Evolutionary conservation across 2,797 vertebrate genomes (phyloP).

Genomic region (Heterohyrax brucei): DNA sequence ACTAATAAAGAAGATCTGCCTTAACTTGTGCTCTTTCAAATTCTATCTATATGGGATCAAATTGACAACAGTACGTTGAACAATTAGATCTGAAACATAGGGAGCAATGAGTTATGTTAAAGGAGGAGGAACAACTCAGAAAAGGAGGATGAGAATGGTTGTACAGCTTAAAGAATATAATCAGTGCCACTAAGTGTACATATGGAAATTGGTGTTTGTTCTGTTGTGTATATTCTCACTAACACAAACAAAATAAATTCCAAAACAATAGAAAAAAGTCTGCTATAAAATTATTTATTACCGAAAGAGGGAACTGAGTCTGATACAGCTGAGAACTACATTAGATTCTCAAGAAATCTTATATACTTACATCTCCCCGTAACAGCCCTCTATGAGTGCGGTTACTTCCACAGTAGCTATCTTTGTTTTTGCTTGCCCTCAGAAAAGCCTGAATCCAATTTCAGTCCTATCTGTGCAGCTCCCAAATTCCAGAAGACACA

Average conservation of each 20-base stretch:
- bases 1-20: no score
- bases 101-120: not conserved
- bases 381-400: not conserved
- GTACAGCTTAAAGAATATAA: not conserved
- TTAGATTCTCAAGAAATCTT: conserved; percentile 45
- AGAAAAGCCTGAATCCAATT: conserved; percentile 3
- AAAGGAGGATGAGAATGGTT: not conserved
- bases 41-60: no score
- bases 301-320: not conserved
- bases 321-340: conserved; percentile 6
- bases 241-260: not conserved
- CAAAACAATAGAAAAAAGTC: not conserved
- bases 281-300: conserved; percentile 46
- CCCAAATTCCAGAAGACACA: conserved; percentile 61
- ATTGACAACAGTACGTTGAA: not conserved
- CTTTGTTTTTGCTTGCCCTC: conserved; percentile 12
- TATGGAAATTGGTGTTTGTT: not conserved
- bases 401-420: not conserved
- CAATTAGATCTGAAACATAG: not conserved
- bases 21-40: no score
- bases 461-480: not conserved
- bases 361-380: not conserved
- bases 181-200: not conserved
- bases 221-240: not conserved
- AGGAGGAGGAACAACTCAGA: not conserved